phyloP scores from a whole-genome alignment of 2,888 invertebrate genomes.

The Ectemnius continuus region DNA sequence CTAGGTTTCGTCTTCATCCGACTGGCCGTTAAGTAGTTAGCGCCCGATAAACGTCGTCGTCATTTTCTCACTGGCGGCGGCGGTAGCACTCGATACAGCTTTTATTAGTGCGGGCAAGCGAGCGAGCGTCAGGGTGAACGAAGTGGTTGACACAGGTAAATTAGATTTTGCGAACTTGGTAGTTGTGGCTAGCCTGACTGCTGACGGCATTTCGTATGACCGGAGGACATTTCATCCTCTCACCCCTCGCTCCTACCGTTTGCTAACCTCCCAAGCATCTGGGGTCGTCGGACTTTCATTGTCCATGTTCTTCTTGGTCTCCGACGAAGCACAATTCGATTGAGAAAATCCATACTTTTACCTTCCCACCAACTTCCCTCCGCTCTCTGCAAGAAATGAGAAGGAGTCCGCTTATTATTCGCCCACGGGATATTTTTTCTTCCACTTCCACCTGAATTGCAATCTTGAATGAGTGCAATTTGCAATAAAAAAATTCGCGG shows the following conservation, averaged over 20 bases:
- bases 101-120: conserved; percentile 5
- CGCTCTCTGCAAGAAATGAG: neutral
- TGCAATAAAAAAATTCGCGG: too few relatives aligned
- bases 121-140: neutral
- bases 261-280: neutral
- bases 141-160: conserved; percentile 14
- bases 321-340: too few relatives aligned
- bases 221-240: conserved; percentile 8
- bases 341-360: too few relatives aligned
- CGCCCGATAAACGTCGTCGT: neutral
- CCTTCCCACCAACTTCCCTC: too few relatives aligned
- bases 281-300: neutral
- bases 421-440: neutral
- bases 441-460: too few relatives aligned
- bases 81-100: neutral
- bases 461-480: too few relatives aligned
- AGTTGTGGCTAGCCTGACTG: conserved; percentile 16
- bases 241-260: conserved; percentile 1
- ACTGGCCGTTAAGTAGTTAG: neutral
- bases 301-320: too few relatives aligned
- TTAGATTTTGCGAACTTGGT: conserved; percentile 18
- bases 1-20: neutral
- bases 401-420: conserved; percentile 7
- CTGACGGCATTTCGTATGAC: conserved; percentile 12
- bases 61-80: neutral